Evolutionary conservation across 1,140 invertebrate genomes (phyloP), one percentile per base, ranked within the genome.

Genomic region (Saxidomus purpurata): DNA sequence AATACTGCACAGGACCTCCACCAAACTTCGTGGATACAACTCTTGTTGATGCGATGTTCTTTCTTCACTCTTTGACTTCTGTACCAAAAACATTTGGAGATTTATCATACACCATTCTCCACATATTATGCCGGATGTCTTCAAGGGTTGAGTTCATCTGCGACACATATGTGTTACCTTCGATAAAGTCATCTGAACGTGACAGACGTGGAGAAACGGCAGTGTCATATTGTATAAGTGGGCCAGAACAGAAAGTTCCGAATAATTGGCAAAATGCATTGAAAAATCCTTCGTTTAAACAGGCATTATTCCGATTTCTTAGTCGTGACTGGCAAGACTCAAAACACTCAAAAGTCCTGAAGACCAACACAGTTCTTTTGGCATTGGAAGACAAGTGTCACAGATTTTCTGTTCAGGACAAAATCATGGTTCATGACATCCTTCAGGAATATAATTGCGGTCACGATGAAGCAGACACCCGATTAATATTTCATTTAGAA

Each of bases 221-320:
- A 3, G 22, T 55, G 2, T 13, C 52, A 15, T 55, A 55, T 22
- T 55, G 11, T 15, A 55, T 22, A 55, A 55, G 4, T 11, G 52
- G 52, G 3, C 9, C 11, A 11, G 52, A 55, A 11, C 52, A 55
- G 22, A 55, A 55, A 55, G n/a, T 22, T 13, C 52, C 52, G 25
- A 80, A 22, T 17, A 17, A 47, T 17, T 47, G 43, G 43, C 43
- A 47, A 17, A 19, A 87, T 34, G 76, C 74, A 19, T 43, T 87
- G 36, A 34, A 67, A 43, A 61, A 40, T 22, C 6, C 25, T 25
- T 61, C 36, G 8, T 88, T 88, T 59, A 88, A 88, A 34, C 52
- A 40, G 15, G 34, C 40, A 6, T 47, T 88, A 6, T 63, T 76
- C 8, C 17, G 47, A 15, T 88, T 82, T 59, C 38, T 88, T 8